These are phyloP conservation scores for Eremophila alpestris DNA, from an alignment of 2,797 vertebrate species.

Conservation along the genomic window DNA sequence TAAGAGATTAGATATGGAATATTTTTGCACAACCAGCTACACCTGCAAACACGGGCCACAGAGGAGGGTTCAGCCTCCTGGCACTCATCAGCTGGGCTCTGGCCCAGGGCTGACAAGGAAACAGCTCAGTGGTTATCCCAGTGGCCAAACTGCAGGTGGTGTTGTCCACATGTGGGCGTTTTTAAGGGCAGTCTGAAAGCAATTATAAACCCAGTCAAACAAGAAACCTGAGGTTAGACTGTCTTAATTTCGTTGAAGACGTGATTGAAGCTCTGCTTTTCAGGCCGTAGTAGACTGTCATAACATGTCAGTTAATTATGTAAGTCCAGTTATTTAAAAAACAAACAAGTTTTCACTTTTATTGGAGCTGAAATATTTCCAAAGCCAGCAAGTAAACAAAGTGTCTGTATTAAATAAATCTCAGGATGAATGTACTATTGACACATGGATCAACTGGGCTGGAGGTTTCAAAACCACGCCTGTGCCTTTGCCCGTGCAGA, in stretches of 20 bases:
- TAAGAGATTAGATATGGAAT: neutral
- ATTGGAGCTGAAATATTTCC: neutral
- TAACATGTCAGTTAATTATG: neutral
- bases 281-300: neutral
- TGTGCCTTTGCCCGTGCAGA: neutral
- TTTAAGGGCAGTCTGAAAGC: conserved; percentile 13
- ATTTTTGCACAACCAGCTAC: neutral
- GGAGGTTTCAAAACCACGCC: neutral
- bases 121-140: neutral
- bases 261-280: neutral
- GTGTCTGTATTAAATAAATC: neutral
- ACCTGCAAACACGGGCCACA: neutral
- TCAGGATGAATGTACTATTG: neutral
- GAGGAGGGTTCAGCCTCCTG: neutral
- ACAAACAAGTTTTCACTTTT: neutral
- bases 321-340: conserved; percentile 5
- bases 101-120: neutral
- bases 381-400: neutral
- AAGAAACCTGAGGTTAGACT: neutral
- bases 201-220: conserved; percentile 3
- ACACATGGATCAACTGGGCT: neutral
- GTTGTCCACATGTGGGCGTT: neutral
- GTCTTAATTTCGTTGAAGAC: neutral
- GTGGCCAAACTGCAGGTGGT: neutral
- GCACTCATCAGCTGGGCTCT: neutral